phyloP scores from a whole-genome alignment of 2,797 vertebrate species.

The Mus minutoides region DNA sequence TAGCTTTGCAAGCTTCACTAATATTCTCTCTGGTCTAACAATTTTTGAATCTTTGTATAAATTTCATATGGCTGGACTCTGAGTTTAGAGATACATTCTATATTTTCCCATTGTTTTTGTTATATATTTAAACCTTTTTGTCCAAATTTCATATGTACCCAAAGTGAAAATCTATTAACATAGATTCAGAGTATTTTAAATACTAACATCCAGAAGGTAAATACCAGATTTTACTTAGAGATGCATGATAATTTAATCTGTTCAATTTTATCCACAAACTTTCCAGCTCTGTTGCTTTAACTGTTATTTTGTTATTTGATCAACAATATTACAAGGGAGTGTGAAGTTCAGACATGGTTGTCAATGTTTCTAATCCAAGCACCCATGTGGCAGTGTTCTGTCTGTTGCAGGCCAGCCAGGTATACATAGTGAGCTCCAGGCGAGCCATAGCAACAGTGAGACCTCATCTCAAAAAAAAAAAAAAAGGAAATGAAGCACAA shows the following conservation, averaged over 20 bases:
- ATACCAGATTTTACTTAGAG: background rate
- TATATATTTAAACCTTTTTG: slow-evolving; percentile 29
- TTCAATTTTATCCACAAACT: background rate
- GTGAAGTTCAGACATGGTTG: background rate
- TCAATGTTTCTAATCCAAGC: background rate
- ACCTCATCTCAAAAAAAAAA: background rate
- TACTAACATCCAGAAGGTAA: background rate
- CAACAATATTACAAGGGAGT: background rate
- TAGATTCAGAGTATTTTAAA: slow-evolving; percentile 10
- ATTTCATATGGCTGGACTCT: background rate
- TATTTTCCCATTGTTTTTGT: background rate
- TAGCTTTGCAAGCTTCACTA: background rate
- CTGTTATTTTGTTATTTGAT: slow-evolving; percentile 32
- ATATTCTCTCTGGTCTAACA: background rate
- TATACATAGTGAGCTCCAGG: background rate
- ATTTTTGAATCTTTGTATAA: background rate
- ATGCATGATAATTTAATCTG: background rate
- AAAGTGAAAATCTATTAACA: slow-evolving; percentile 26
- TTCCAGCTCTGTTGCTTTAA: background rate
- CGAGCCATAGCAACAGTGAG: background rate
- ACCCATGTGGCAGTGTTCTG: background rate
- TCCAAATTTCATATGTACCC: background rate
- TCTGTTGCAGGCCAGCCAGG: background rate
- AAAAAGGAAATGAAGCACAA: background rate
- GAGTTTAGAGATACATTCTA: slow-evolving; percentile 10